Conservation (phyloP, 2,797 vertebrate species). For the Microctenopoma lineatum region DNA sequence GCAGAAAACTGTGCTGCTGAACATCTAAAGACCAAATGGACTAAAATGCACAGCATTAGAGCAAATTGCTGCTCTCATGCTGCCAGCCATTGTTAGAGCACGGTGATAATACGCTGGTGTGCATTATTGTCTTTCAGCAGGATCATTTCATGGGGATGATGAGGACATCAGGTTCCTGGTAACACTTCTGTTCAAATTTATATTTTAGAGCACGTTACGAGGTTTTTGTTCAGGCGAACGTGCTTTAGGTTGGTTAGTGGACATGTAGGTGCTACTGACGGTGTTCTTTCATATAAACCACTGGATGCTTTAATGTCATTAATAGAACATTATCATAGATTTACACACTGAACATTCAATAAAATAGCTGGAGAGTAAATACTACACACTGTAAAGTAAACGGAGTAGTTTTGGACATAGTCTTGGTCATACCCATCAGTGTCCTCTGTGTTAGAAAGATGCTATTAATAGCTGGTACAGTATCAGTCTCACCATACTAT, state of each 20-base stretch:
- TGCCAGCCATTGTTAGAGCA: too few species aligned
- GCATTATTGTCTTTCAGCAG: slow-evolving; percentile 8
- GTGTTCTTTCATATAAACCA: too few species aligned
- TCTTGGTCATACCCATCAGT: slow-evolving; percentile 39
- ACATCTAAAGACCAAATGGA: slow-evolving; percentile 28
- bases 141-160: not conserved
- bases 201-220: not conserved
- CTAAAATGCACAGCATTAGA: slow-evolving; percentile 20
- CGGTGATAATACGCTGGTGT: not conserved
- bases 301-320: too few species aligned
- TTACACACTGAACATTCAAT: too few species aligned
- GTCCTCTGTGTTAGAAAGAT: slow-evolving; percentile 32
- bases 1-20: slow-evolving; percentile 24
- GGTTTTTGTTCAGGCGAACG: too few species aligned
- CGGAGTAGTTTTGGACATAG: too few species aligned
- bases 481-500: slow-evolving; percentile 49
- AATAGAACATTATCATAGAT: too few species aligned
- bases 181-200: not conserved
- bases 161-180: not conserved
- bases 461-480: slow-evolving; percentile 63
- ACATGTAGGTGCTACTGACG: too few species aligned
- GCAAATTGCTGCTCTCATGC: slow-evolving; percentile 22
- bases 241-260: not conserved
- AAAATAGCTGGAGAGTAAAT: too few species aligned
- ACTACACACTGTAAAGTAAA: too few species aligned